phyloP scores from a whole-genome alignment of 2,888 invertebrate genomes.

The Ochropleura plecta region DNA sequence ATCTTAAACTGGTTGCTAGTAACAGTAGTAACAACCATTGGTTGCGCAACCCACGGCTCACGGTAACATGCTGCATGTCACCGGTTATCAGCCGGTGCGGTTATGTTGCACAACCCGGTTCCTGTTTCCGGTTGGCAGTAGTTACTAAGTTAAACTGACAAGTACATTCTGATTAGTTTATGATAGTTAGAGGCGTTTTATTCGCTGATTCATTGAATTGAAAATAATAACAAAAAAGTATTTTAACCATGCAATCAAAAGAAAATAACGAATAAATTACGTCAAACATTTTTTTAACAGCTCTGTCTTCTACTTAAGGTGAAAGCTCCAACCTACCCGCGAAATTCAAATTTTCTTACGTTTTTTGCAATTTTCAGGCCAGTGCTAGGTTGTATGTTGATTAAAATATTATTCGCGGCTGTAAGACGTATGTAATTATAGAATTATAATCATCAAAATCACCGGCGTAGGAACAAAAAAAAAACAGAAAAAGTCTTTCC shows the following conservation, averaged over 20 bases:
- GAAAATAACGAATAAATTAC: background rate
- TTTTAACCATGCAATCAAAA: background rate
- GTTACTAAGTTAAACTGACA: slow-evolving; percentile 7
- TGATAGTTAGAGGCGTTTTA: slow-evolving; percentile 20
- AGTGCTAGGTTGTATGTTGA: too few species aligned
- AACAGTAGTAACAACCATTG: background rate
- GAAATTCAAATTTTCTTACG: too few species aligned
- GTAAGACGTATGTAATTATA: too few species aligned
- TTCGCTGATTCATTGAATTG: background rate
- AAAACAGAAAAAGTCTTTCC: too few species aligned
- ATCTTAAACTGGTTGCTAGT: slow-evolving; percentile 42
- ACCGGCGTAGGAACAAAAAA: too few species aligned
- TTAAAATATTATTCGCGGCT: too few species aligned
- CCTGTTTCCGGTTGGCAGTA: slow-evolving; percentile 45
- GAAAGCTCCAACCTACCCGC: too few species aligned
- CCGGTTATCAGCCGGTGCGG: slow-evolving; percentile 45
- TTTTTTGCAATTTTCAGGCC: too few species aligned
- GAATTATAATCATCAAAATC: too few species aligned
- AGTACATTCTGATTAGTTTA: slow-evolving; percentile 24
- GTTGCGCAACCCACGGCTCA: slow-evolving; percentile 49
- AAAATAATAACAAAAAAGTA: background rate
- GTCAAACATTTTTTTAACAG: background rate
- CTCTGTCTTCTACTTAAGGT: too few species aligned
- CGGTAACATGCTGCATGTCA: slow-evolving; percentile 37
- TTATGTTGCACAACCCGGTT: slow-evolving; percentile 47